Evolutionary conservation across 2,888 invertebrate species (phyloP), one percentile per base, ranked within the genome.

Genomic region (Rhamnusium bicolor): DNA sequence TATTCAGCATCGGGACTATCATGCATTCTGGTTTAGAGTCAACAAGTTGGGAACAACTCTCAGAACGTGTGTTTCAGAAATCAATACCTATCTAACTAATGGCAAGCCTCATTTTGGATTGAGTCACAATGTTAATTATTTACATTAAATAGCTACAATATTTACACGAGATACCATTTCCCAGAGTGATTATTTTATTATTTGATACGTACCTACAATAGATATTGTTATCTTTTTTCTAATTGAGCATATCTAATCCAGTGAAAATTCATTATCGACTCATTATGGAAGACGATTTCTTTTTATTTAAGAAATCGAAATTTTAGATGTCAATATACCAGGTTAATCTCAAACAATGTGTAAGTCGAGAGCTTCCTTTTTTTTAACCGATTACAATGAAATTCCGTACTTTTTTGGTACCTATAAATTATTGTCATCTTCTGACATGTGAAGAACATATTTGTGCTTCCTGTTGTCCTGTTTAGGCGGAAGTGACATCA

Each of bases 21-120:
- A 27, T 2, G 27, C 63, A 53, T 14, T 14, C 54, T 54, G 18
- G 32, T 58, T 58, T 32, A 65, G 65, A 65, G n/a, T 27, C 53
- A 53, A 53, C 65, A 65, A 65, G 65, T 65, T 65, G 18, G 19
- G 53, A 65, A 53, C 32, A 65, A 16, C 53, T 65, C 65, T 65
- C 51, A 29, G 58, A 24, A 58, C 54, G 54, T 54, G n/a, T 54
- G 54, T 54, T 54, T 24, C 58, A 46, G 65, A 53, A 65, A 53
- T 65, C 65, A 40, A 53, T 58, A 32, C 32, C 40, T 58, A 58
- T 16, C 14, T 29, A 32, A 32, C 32, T 58, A 58, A 58, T 58
- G 32, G 29, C 10, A 18, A 58, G 27, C 54, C 58, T 27, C 32
- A 32, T 58, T 58, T 58, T 58, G 58, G 14, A 27, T 8, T 32